Conservation (phyloP, 2,113 vertebrate genomes). For the Sprattus sprattus region DNA sequence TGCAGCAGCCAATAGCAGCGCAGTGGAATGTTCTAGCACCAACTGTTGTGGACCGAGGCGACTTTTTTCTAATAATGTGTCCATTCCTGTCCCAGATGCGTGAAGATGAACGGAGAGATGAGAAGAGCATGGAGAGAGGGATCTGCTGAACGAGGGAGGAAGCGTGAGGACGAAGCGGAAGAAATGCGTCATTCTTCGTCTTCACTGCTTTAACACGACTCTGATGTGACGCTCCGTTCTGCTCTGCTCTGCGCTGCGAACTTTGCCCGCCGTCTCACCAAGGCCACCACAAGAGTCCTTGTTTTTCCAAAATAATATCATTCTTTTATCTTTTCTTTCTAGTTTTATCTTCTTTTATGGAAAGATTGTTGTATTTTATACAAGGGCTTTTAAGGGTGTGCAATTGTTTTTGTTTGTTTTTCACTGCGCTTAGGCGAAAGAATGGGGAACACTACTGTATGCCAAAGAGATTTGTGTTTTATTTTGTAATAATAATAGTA, state of each 20-base stretch:
- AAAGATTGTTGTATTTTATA: neutral
- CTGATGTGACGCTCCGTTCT: neutral
- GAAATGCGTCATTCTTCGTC: neutral
- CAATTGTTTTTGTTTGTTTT: neutral
- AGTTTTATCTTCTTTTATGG: neutral
- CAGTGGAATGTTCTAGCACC: too few relatives aligned
- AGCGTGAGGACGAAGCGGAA: neutral
- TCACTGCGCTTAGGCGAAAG: neutral
- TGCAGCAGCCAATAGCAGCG: too few relatives aligned
- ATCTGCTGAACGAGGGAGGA: neutral
- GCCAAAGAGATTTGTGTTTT: constrained; percentile 12
- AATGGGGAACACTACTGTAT: constrained; percentile 9
- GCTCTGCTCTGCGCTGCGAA: neutral
- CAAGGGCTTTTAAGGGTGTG: neutral
- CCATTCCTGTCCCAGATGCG: neutral
- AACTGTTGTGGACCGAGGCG: too few relatives aligned
- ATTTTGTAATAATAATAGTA: neutral
- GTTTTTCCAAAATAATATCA: neutral
- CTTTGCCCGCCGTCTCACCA: neutral
- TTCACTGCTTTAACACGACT: neutral
- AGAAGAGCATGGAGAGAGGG: neutral
- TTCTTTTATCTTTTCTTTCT: neutral
- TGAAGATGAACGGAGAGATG: neutral
- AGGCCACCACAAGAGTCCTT: neutral
- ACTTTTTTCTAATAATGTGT: neutral